Evolutionary conservation across 2,797 vertebrate genomes (phyloP).

Genomic region (Peromyscus nudipes): DNA sequence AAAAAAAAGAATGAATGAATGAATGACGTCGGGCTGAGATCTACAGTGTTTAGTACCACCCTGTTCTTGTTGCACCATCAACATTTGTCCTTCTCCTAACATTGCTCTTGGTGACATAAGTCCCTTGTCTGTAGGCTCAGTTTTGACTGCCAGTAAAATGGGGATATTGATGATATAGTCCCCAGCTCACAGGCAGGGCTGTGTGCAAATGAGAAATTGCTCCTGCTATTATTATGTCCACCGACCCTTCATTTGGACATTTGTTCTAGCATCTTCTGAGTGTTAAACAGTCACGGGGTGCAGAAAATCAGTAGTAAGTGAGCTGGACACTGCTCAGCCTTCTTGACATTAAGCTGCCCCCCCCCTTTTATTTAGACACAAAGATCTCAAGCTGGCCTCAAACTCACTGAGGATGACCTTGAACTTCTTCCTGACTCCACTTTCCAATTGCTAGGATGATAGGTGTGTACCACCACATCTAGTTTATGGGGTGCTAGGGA

Average conservation of each 20-base stretch:
- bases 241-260: neutral
- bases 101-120: neutral
- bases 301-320: neutral
- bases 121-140: neutral
- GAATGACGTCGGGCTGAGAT: neutral
- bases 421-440: neutral
- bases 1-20: too few relatives aligned
- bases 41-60: neutral
- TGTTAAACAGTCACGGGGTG: neutral
- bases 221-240: neutral
- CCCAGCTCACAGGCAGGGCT: neutral
- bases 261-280: neutral
- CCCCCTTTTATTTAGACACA: neutral
- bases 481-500: neutral
- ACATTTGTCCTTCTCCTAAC: neutral
- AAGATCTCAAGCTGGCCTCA: neutral
- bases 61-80: too few relatives aligned
- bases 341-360: neutral
- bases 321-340: neutral
- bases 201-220: neutral
- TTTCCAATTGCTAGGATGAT: neutral
- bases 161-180: neutral
- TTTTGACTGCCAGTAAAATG: constrained; percentile 19
- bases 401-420: neutral
- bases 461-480: neutral